Conservation (phyloP, 1,140 invertebrate genomes). For the Elysia chlorotica region DNA sequence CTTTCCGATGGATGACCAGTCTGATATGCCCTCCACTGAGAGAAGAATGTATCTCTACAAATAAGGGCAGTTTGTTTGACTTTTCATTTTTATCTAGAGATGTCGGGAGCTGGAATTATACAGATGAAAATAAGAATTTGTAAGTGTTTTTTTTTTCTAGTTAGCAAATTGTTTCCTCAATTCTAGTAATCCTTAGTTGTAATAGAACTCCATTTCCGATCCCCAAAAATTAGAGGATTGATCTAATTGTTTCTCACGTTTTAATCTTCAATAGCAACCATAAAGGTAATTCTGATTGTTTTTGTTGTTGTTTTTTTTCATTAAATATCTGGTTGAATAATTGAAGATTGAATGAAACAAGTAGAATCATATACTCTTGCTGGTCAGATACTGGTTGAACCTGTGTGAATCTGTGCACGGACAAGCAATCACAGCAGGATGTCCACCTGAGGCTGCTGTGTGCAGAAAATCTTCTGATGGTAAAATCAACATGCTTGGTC, state of each 20-base stretch:
- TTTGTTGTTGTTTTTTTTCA: no score
- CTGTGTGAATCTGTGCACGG: conserved; percentile 68
- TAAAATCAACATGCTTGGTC: conserved; percentile 33
- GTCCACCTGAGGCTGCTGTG: conserved; percentile 30
- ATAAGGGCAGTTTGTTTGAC: conserved; percentile 41
- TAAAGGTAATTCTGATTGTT: no score
- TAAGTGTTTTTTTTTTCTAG: no score
- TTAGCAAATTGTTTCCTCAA: neutral
- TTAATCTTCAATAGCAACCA: no score
- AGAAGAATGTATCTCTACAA: conserved; percentile 33
- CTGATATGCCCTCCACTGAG: conserved; percentile 46
- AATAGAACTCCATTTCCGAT: no score
- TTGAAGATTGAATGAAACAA: neutral
- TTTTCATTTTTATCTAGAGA: conserved; percentile 41
- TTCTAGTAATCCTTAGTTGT: no score
- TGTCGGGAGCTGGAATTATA: conserved; percentile 41
- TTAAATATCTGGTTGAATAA: no score
- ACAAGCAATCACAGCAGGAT: conserved; percentile 17
- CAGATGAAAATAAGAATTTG: conserved; percentile 37
- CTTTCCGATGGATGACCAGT: conserved; percentile 54
- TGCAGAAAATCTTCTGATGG: conserved; percentile 33
- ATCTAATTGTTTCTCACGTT: no score
- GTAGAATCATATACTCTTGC: neutral
- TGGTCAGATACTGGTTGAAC: conserved; percentile 87
- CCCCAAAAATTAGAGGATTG: no score